A percentile compares a stretch with the other conserved stretches of the same genome.
Evolutionary conservation across 92 coral and sea anemone species (phyloP).

Genomic region (Epizoanthus scotinus): DNA sequence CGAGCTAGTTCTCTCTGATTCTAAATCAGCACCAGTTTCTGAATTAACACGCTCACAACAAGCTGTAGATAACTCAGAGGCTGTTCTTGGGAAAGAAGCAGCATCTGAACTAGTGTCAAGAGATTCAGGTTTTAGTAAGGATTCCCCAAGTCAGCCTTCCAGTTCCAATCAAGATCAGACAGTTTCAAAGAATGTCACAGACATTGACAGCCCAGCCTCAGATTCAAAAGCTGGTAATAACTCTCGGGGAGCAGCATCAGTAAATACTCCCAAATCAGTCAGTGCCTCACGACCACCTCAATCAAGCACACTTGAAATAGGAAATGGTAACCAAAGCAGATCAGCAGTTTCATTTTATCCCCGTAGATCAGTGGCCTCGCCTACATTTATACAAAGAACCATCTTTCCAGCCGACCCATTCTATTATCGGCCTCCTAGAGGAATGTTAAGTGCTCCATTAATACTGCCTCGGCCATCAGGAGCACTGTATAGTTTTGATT

Average conservation of each 20-base stretch:
- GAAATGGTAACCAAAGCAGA: neutral
- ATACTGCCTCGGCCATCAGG: constrained; percentile 43
- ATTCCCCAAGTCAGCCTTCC: constrained; percentile 12
- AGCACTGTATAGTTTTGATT: constrained; percentile 49
- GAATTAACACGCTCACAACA: constrained; percentile 1
- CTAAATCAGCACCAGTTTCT: neutral
- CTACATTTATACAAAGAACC: constrained; percentile 80
- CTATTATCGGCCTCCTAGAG: constrained; percentile 48
- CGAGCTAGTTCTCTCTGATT: neutral
- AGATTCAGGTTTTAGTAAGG: constrained; percentile 11
- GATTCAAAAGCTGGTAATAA: neutral
- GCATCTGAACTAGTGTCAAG: neutral
- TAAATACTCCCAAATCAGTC: constrained; percentile 2
- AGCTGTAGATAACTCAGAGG: neutral
- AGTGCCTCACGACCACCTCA: neutral
- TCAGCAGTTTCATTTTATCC: constrained; percentile 25
- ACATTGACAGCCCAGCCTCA: neutral
- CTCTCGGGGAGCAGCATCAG: constrained; percentile 25
- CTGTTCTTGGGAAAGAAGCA: neutral
- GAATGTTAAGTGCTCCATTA: constrained; percentile 43
- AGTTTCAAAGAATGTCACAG: neutral
- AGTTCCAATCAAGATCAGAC: constrained; percentile 4
- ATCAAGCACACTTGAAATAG: constrained; percentile 15
- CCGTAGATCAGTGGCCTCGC: constrained; percentile 60
- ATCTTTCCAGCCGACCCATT: constrained; percentile 66